A percentile compares a stretch with the other conserved stretches of the same genome.
These are phyloP conservation scores for Papilio polyxenes DNA, from an alignment of 1,140 invertebrate genomes.

Conservation along the genomic window DNA sequence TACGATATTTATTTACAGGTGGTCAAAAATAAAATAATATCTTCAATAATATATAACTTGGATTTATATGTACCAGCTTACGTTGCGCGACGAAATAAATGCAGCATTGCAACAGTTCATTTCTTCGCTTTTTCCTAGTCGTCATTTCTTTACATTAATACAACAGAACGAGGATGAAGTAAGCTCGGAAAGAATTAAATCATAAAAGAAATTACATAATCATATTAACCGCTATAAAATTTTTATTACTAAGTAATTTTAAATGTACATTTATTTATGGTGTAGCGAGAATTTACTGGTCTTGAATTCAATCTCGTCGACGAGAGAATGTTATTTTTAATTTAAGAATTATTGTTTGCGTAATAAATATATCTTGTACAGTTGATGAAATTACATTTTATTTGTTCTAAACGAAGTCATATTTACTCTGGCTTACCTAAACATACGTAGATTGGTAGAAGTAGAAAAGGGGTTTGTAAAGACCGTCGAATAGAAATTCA, in stretches of 20 bases:
- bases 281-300: neutral
- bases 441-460: neutral
- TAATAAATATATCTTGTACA: neutral
- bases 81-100: slow-evolving; percentile 31
- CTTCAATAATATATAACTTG: slow-evolving; percentile 24
- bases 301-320: neutral
- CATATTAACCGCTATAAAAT: neutral
- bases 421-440: neutral
- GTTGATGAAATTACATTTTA: too few relatives aligned
- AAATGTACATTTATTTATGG: neutral
- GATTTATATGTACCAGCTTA: slow-evolving; percentile 30
- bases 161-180: slow-evolving; percentile 31
- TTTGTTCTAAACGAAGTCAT: too few relatives aligned
- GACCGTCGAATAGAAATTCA: neutral
- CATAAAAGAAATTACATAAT: neutral
- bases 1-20: neutral
- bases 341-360: neutral
- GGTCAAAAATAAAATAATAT: slow-evolving; percentile 2
- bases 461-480: neutral
- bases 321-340: neutral
- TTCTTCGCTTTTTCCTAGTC: slow-evolving; percentile 34
- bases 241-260: neutral
- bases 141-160: slow-evolving; percentile 36
- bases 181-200: slow-evolving; percentile 31
- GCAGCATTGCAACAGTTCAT: slow-evolving; percentile 29